Conservation (phyloP, 2,113 vertebrate genomes). For the Ploceus nigricollis region DNA sequence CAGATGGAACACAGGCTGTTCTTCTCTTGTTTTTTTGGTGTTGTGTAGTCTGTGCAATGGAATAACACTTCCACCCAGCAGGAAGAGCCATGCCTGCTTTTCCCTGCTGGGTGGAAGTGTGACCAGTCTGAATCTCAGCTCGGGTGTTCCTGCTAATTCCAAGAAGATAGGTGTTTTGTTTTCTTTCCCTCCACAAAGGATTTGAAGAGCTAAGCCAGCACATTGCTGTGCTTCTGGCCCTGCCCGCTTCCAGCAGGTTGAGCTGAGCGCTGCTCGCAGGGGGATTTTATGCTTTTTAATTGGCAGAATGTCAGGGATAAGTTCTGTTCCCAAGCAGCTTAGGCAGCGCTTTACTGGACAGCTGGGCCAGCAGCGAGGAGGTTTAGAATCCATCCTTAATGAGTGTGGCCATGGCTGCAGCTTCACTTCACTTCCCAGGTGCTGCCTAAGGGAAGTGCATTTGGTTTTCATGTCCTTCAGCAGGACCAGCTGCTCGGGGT, state of each 20-base stretch:
- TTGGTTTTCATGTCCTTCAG: neutral
- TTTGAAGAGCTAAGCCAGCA: neutral
- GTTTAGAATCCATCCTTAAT: neutral
- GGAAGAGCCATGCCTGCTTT: neutral
- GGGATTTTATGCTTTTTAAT: neutral
- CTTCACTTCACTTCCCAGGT: neutral
- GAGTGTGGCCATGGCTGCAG: neutral
- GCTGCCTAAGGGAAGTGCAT: neutral
- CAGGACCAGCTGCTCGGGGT: neutral
- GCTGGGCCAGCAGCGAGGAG: neutral
- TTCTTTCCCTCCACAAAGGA: too few relatives aligned
- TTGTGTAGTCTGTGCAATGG: neutral
- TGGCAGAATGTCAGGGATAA: slow-evolving; percentile 5
- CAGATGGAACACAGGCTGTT: slow-evolving; percentile 45
- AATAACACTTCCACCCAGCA: neutral
- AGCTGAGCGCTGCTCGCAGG: neutral
- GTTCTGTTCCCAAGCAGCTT: slow-evolving; percentile 26
- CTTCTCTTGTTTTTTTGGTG: neutral
- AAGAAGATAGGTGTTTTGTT: neutral
- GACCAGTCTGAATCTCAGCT: neutral
- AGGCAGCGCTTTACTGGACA: neutral
- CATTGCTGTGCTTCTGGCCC: neutral
- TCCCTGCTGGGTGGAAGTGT: neutral
- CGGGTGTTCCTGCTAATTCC: neutral
- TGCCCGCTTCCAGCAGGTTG: neutral